phyloP scores from a whole-genome alignment of 2,113 vertebrate genomes.

The Astur gentilis region DNA sequence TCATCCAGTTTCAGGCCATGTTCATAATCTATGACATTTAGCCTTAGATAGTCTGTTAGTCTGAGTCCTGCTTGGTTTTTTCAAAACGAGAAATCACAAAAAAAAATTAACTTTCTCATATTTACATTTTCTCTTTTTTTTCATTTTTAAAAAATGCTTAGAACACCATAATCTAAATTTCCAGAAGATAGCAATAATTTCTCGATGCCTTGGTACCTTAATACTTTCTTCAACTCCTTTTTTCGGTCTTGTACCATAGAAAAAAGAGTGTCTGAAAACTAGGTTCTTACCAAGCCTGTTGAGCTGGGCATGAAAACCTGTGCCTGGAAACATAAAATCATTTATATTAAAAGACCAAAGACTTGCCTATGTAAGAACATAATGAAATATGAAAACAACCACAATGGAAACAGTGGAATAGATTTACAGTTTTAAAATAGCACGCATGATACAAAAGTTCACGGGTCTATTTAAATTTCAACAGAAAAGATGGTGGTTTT shows the following conservation, averaged over 20 bases:
- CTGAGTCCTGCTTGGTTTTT: not conserved
- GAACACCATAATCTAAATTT: not conserved
- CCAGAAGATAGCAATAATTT: not conserved
- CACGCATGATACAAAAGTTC: conserved; percentile 12
- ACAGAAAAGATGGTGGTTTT: not conserved
- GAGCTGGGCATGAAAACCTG: not conserved
- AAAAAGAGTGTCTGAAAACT: not conserved
- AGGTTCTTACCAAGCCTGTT: not conserved
- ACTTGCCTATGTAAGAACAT: not conserved
- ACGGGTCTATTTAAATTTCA: conserved; percentile 39
- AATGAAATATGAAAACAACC: conserved; percentile 24
- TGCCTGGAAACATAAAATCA: not conserved
- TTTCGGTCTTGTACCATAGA: not conserved
- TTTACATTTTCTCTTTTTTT: not conserved
- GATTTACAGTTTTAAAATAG: conserved; percentile 54
- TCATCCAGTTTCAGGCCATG: not conserved
- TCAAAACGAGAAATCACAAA: not conserved
- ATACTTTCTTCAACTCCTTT: not conserved
- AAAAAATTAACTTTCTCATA: not conserved
- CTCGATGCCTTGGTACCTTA: not conserved
- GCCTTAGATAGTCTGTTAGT: not conserved
- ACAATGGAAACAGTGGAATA: conserved; percentile 38
- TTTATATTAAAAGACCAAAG: not conserved
- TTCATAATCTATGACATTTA: not conserved
- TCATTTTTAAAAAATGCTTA: not conserved